Conservation (phyloP, 2,888 invertebrate species). For the Trachelus iudaicus region DNA sequence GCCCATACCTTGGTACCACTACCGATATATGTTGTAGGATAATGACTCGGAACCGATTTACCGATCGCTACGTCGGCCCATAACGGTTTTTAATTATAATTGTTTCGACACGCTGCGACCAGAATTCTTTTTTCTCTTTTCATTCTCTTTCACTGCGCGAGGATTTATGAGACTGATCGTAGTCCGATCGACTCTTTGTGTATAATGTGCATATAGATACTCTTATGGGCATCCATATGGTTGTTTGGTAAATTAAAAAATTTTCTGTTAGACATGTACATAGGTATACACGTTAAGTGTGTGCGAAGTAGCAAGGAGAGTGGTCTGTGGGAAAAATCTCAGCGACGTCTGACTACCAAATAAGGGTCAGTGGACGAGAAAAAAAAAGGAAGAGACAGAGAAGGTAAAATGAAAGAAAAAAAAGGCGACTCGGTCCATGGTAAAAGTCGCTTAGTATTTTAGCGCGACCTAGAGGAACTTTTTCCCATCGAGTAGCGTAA, state of each 20-base stretch:
- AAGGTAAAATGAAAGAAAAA: slow-evolving; percentile 19
- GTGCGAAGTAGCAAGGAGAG: not conserved
- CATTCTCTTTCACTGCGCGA: not conserved
- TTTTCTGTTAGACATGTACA: not conserved
- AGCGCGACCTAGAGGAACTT: not conserved
- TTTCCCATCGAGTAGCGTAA: not conserved
- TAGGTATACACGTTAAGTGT: not conserved
- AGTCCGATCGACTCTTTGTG: not conserved
- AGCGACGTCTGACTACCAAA: not conserved
- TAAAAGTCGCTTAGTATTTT: slow-evolving; percentile 4
- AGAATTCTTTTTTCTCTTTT: not conserved
- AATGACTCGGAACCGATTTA: slow-evolving; percentile 54
- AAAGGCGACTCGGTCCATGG: not conserved
- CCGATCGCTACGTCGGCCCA: slow-evolving; percentile 31
- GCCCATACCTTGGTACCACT: slow-evolving; percentile 8
- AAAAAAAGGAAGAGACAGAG: slow-evolving; percentile 24
- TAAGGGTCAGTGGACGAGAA: slow-evolving; percentile 25
- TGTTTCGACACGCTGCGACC: slow-evolving; percentile 41
- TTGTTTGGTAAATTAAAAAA: not conserved
- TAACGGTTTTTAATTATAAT: slow-evolving; percentile 56
- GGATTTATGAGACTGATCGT: not conserved
- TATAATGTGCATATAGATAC: not conserved
- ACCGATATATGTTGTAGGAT: slow-evolving; percentile 28
- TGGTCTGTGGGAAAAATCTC: not conserved
- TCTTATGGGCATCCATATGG: not conserved